Evolutionary conservation across 2,797 vertebrate genomes (phyloP).

Genomic region (Selene dorsalis): DNA sequence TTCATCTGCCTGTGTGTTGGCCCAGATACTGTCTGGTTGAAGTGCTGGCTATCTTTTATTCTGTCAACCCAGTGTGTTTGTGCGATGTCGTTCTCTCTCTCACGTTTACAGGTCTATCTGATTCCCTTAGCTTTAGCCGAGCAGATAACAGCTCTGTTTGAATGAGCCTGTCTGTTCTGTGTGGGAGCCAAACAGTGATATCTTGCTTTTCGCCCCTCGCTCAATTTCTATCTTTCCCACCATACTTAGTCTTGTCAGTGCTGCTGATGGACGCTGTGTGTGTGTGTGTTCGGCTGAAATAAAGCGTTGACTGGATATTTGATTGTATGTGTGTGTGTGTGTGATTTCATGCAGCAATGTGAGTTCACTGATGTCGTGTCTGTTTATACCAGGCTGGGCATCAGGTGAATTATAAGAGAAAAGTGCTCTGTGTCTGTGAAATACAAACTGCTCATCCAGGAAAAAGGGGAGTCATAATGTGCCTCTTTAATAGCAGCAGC

Average conservation of each 20-base stretch:
- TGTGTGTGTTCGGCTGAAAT: conserved; percentile 7
- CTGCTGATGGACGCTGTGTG: conserved; percentile 12
- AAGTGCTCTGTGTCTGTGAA: background rate
- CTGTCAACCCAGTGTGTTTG: conserved; percentile 66
- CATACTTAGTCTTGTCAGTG: conserved; percentile 36
- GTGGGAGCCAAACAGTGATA: conserved; percentile 59
- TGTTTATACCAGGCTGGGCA: conserved; percentile 34
- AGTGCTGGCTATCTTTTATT: conserved; percentile 68
- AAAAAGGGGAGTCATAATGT: conserved; percentile 26
- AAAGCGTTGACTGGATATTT: conserved; percentile 33
- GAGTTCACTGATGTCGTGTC: conserved; percentile 16
- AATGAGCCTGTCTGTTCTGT: conserved; percentile 61
- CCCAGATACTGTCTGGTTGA: conserved; percentile 65
- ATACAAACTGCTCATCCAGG: conserved; percentile 50
- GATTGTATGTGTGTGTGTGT: conserved; percentile 16
- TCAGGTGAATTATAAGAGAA: conserved; percentile 29
- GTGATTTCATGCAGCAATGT: conserved; percentile 23
- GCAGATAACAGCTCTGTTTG: conserved; percentile 71
- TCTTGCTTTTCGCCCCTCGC: conserved; percentile 49
- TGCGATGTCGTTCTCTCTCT: conserved; percentile 56
- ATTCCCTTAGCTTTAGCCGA: conserved; percentile 62
- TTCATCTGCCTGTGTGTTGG: conserved; percentile 40
- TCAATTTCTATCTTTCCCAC: conserved; percentile 47
- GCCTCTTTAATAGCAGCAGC: conserved; percentile 46
- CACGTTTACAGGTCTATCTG: conserved; percentile 70